A percentile compares a stretch with the other conserved stretches of the same genome.
Conservation (phyloP, 1,140 invertebrate genomes). For the Neodiprion virginianus region DNA sequence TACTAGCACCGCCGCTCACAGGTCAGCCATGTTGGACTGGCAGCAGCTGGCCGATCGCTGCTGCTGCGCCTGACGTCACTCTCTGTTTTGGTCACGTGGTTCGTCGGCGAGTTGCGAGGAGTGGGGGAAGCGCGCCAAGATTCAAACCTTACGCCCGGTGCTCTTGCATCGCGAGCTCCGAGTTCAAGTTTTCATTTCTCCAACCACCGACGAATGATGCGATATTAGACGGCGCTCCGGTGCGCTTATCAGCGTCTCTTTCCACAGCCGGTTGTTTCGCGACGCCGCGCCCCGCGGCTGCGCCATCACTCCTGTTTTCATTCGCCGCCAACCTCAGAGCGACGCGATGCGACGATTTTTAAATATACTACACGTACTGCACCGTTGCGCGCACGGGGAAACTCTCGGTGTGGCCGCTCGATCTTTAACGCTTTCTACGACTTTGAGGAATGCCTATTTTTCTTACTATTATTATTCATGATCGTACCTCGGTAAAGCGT, state of each 20-base stretch:
- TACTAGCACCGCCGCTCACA: conserved; percentile 51
- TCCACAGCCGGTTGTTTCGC: background rate
- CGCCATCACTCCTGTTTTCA: too few relatives aligned
- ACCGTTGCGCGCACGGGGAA: background rate
- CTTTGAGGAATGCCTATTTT: too few relatives aligned
- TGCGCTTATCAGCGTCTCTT: conserved; percentile 21
- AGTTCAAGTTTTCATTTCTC: too few relatives aligned
- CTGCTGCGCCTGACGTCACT: conserved; percentile 54
- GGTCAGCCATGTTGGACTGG: conserved; percentile 58
- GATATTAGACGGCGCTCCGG: too few relatives aligned
- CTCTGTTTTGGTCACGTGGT: conserved; percentile 59
- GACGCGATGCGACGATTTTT: too few relatives aligned
- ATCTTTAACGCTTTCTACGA: conserved; percentile 1
- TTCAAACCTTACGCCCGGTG: conserved; percentile 40
- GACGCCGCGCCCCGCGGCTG: too few relatives aligned
- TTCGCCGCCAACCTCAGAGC: too few relatives aligned
- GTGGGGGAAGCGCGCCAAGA: conserved; percentile 19
- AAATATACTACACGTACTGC: background rate
- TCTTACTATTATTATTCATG: too few relatives aligned
- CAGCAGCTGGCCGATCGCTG: conserved; percentile 48
- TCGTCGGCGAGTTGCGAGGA: conserved; percentile 10
- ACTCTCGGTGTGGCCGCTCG: background rate
- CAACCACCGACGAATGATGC: too few relatives aligned
- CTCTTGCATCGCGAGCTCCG: conserved; percentile 20
- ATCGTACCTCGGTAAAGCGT: too few relatives aligned